Base-by-base conservation (phyloP, 2,888 invertebrate genomes). In the Hesperia comma region DNA sequence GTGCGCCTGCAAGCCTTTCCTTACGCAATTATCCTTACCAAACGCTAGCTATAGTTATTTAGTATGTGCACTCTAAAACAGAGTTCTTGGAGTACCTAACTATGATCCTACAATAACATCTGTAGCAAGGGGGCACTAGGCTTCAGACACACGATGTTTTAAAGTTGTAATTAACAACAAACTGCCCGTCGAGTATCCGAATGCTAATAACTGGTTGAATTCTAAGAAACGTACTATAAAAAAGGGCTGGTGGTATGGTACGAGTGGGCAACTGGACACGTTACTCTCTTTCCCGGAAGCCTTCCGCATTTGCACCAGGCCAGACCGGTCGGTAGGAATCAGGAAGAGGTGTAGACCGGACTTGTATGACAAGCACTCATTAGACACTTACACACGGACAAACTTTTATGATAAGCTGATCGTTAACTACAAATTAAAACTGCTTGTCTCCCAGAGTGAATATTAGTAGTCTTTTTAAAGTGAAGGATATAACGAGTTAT, bases 261-360 rank as follows among this genome's bases (percentile, higher is more conserved):
- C 17, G 15, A 14, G 56, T 26, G 26, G 26, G 5, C 26, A 26
- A 26, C 26, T 26, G 26, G 26, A 26, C 5, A 2, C 5, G 5
- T 82, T 83, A 81, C 84, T 86, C 81, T 82, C 79, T 68, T 78
- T 82, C 75, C 80, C 71, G 72, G 69, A 49, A 66, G 19, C 55
- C 69, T 85, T 84, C 84, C 84, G 85, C 80, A 73, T 85, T 84
- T 81, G 81, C 78, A 76, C 71, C 51, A 71, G 72, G 74, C 68
- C 63, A 70, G 74, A 73, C 72, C 46, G 49, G 75, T 74, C 75
- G 73, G 78, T 76, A 76, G 79, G 80, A 83, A 84, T 76, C 81
- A 84, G 85, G 84, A 85, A 87, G 75, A 78, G 72, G 70, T 67
- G 63, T 69, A 68, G 63, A 55, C 60, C 7, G 41, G 53, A 33